These are phyloP conservation scores for Neodiprion lecontei DNA, from an alignment of 1,140 invertebrate species.

Conservation along the genomic window DNA sequence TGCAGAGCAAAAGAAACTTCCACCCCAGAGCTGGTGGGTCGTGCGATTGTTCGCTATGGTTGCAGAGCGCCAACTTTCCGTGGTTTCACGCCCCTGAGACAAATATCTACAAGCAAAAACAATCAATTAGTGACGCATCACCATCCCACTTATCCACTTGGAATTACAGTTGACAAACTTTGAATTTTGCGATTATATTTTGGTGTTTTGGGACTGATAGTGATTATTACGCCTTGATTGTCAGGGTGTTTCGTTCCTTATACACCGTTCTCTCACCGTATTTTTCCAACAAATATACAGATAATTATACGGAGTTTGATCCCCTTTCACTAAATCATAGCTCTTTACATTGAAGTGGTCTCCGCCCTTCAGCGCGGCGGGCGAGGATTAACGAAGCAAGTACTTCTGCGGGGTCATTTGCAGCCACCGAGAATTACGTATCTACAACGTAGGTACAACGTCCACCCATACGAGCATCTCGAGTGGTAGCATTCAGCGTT, in stretches of 20 bases:
- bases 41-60: too few relatives aligned
- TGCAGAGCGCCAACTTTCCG: too few relatives aligned
- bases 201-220: conserved; percentile 24
- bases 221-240: conserved; percentile 32
- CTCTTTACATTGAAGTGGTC: conserved; percentile 33
- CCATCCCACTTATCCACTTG: conserved; percentile 23
- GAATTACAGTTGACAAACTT: conserved; percentile 23
- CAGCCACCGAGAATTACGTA: conserved; percentile 25
- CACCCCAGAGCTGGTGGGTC: too few relatives aligned
- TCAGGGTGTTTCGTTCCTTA: conserved; percentile 20
- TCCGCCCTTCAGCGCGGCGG: conserved; percentile 33
- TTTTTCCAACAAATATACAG: not conserved
- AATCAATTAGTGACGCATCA: conserved; percentile 9
- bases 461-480: conserved; percentile 12
- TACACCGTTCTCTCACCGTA: conserved; percentile 3
- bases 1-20: too few relatives aligned
- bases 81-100: too few relatives aligned
- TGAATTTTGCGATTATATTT: not conserved
- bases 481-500: conserved; percentile 48
- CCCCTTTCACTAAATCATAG: conserved; percentile 32
- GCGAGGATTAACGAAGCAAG: conserved; percentile 20
- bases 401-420: conserved; percentile 26
- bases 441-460: conserved; percentile 32
- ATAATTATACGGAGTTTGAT: too few relatives aligned
- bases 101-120: not conserved